Percentiles rank a stretch among this genome's conserved stretches.
These are phyloP conservation scores for Atrina japonica DNA, from an alignment of 2,888 invertebrate genomes.

Conservation along the genomic window DNA sequence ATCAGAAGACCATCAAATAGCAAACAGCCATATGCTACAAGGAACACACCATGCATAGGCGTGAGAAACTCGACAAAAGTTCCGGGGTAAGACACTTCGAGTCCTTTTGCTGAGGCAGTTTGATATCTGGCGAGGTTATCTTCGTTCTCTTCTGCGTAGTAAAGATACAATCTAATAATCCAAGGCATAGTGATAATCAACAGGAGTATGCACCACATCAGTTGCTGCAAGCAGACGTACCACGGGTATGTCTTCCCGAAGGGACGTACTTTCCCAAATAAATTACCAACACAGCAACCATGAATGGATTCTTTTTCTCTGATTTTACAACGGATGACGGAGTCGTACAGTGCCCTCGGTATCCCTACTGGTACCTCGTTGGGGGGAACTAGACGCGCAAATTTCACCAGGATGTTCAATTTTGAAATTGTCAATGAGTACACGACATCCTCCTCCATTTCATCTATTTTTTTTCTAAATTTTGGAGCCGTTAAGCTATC, in stretches of 20 bases:
- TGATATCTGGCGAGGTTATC: constrained; percentile 2
- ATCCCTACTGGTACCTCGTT: constrained; percentile 16
- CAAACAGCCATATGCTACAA: constrained; percentile 71
- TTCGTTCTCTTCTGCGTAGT: constrained; percentile 14
- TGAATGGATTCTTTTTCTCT: neutral
- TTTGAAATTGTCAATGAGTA: constrained; percentile 12
- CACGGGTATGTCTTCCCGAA: constrained; percentile 1
- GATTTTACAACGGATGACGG: constrained; percentile 13
- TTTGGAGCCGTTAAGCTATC: neutral
- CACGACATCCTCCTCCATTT: constrained; percentile 1
- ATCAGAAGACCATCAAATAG: constrained; percentile 61
- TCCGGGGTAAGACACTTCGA: constrained; percentile 56
- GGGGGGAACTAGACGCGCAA: neutral
- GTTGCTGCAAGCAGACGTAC: neutral
- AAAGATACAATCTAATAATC: constrained; percentile 8
- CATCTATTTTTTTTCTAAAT: neutral
- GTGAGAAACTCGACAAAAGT: constrained; percentile 69
- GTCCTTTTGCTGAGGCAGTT: neutral
- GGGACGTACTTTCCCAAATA: neutral
- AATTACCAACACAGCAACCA: neutral
- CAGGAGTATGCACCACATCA: constrained; percentile 8
- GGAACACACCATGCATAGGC: constrained; percentile 72
- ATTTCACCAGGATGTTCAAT: neutral
- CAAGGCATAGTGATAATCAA: constrained; percentile 6
- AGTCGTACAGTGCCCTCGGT: constrained; percentile 12